These are phyloP conservation scores for Aplochiton taeniatus DNA, from an alignment of 2,797 vertebrate species.

Conservation along the genomic window DNA sequence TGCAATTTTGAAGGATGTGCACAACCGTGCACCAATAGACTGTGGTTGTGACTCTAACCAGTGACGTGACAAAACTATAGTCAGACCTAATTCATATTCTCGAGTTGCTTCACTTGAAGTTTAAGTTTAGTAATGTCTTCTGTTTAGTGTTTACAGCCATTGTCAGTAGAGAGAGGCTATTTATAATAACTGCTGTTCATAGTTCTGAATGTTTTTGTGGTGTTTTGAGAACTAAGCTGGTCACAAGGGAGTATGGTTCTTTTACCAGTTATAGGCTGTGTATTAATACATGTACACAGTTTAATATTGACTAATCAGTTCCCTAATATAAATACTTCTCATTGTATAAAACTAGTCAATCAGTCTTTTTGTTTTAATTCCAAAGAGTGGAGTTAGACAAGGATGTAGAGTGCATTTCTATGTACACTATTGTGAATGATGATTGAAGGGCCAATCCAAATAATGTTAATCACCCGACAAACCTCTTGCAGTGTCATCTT, in stretches of 20 bases:
- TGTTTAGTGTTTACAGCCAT: conserved; percentile 47
- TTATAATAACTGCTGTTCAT: conserved; percentile 49
- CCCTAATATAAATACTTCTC: conserved; percentile 45
- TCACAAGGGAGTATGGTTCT: conserved; percentile 54
- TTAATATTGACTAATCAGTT: conserved; percentile 69
- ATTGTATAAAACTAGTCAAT: conserved; percentile 60
- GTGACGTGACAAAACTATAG: conserved; percentile 18
- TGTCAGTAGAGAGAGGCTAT: conserved; percentile 16
- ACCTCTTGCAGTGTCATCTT: conserved; percentile 64
- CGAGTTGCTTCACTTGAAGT: conserved; percentile 10
- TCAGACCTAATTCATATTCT: not conserved
- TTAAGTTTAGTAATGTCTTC: conserved; percentile 35
- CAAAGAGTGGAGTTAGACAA: conserved; percentile 31
- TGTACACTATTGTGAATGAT: conserved; percentile 55
- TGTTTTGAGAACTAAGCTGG: conserved; percentile 41
- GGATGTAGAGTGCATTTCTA: conserved; percentile 65
- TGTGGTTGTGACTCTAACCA: conserved; percentile 15
- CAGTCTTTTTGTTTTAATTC: conserved; percentile 60
- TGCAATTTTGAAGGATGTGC: too few relatives aligned
- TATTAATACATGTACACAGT: conserved; percentile 49
- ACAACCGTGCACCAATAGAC: too few relatives aligned
- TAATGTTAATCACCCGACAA: conserved; percentile 62
- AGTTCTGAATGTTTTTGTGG: conserved; percentile 27
- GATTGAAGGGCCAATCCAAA: conserved; percentile 67
- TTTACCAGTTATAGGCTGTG: conserved; percentile 66